These are phyloP conservation scores for Hybognathus amarus DNA, from an alignment of 2,797 vertebrate genomes.

Conservation along the genomic window DNA sequence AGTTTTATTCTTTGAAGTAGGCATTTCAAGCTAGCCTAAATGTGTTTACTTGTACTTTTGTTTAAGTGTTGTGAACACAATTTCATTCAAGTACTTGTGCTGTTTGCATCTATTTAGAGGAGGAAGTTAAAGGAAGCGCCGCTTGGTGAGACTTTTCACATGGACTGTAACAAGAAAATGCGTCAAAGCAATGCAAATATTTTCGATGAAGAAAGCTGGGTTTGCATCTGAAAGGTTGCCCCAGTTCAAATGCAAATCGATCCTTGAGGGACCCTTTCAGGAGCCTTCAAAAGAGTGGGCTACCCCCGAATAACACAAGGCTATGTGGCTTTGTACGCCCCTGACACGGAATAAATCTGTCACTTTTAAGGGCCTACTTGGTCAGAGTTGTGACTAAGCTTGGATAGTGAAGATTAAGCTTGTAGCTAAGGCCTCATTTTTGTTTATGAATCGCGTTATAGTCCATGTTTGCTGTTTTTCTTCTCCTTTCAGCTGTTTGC, in stretches of 20 bases:
- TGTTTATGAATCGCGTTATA: constrained; percentile 5
- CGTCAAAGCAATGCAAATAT: constrained; percentile 66
- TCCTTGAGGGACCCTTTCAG: constrained; percentile 60
- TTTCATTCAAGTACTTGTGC: constrained; percentile 16
- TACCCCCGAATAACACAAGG: constrained; percentile 45
- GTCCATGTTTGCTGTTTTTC: constrained; percentile 2
- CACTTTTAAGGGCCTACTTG: constrained; percentile 39
- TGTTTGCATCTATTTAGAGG: constrained; percentile 34
- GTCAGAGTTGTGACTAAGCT: constrained; percentile 39
- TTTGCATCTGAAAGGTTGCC: constrained; percentile 64
- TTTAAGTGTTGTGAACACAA: constrained; percentile 48
- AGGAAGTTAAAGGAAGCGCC: constrained; percentile 31
- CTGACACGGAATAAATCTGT: constrained; percentile 46
- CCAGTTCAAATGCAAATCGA: constrained; percentile 63
- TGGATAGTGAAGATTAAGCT: constrained; percentile 50
- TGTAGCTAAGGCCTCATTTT: constrained; percentile 17
- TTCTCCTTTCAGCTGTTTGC: constrained; percentile 12
- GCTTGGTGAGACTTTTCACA: constrained; percentile 42
- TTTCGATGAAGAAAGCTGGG: constrained; percentile 63
- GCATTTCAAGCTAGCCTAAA: background rate
- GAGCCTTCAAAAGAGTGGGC: constrained; percentile 51
- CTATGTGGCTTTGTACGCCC: constrained; percentile 43
- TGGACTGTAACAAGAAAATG: constrained; percentile 52
- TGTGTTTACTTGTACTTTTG: constrained; percentile 1
- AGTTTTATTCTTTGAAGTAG: background rate